Conservation (phyloP, 2,113 vertebrate genomes). For the Sylvietta virens region DNA sequence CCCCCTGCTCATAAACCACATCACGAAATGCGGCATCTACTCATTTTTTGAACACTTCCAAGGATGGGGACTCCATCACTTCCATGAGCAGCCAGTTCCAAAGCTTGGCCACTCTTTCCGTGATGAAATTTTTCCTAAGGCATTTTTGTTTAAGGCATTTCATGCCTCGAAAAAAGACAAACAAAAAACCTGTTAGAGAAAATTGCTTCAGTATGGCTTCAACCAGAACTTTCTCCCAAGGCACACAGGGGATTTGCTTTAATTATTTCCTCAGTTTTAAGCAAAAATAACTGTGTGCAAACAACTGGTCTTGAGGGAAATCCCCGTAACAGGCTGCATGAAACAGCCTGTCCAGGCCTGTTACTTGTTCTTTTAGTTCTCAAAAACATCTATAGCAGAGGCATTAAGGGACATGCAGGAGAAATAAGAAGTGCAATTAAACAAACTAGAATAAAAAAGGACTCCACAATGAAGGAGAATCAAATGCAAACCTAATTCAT, state of each 20-base stretch:
- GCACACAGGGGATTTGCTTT: conserved; percentile 42
- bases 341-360: background rate
- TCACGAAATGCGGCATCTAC: background rate
- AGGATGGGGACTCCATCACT: background rate
- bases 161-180: background rate
- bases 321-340: background rate
- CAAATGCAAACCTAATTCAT: background rate
- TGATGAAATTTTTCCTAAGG: background rate
- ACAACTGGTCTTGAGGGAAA: conserved; percentile 32
- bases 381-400: background rate
- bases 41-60: background rate
- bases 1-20: background rate
- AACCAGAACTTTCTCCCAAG: background rate
- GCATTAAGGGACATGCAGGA: background rate
- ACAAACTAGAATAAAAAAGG: background rate
- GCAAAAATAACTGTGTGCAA: conserved; percentile 49
- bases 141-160: background rate
- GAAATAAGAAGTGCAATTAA: background rate
- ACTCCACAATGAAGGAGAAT: background rate
- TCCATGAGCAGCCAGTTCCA: background rate
- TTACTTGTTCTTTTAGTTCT: background rate
- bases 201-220: background rate
- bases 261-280: conserved; percentile 63
- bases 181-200: background rate
- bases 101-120: background rate